A percentile compares a stretch with the other conserved stretches of the same genome.
Evolutionary conservation across 2,888 invertebrate genomes (phyloP).

Genomic region (Cephus runcator): DNA sequence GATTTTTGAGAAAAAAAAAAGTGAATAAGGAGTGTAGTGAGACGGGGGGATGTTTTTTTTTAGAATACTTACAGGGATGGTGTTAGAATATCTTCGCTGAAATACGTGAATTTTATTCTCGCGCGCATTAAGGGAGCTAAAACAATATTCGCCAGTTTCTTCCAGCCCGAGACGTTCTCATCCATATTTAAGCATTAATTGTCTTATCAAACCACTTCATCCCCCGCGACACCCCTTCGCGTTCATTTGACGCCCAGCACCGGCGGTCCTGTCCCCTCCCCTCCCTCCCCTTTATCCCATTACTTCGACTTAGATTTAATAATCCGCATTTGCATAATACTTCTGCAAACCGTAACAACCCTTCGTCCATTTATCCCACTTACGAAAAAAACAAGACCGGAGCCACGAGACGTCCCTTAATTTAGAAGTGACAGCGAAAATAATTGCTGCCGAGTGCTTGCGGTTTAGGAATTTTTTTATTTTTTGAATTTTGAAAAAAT

Average conservation of each 20-base stretch:
- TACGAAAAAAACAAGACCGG: too few species aligned
- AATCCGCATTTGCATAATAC: slow-evolving; percentile 31
- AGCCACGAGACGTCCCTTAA: not conserved
- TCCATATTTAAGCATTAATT: slow-evolving; percentile 14
- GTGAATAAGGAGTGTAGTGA: too few species aligned
- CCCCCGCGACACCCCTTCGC: not conserved
- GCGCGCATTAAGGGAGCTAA: too few species aligned
- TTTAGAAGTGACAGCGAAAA: slow-evolving; percentile 4
- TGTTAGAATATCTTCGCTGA: too few species aligned
- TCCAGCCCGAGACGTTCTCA: not conserved
- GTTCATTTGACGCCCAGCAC: not conserved
- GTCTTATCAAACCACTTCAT: slow-evolving; percentile 15
- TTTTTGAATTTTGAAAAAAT: not conserved
- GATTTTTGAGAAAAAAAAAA: too few species aligned
- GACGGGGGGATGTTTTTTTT: too few species aligned
- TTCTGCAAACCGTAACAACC: slow-evolving; percentile 23
- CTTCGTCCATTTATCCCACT: slow-evolving; percentile 6
- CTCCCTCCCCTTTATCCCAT: slow-evolving; percentile 8
- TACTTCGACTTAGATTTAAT: slow-evolving; percentile 27
- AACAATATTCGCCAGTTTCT: not conserved
- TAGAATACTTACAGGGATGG: too few species aligned
- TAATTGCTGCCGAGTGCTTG: not conserved
- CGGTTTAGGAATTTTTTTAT: not conserved
- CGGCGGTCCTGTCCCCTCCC: not conserved
- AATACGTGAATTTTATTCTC: too few species aligned